Conservation (phyloP, 2,888 invertebrate genomes). For the Eudasyphora cyanicolor region DNA sequence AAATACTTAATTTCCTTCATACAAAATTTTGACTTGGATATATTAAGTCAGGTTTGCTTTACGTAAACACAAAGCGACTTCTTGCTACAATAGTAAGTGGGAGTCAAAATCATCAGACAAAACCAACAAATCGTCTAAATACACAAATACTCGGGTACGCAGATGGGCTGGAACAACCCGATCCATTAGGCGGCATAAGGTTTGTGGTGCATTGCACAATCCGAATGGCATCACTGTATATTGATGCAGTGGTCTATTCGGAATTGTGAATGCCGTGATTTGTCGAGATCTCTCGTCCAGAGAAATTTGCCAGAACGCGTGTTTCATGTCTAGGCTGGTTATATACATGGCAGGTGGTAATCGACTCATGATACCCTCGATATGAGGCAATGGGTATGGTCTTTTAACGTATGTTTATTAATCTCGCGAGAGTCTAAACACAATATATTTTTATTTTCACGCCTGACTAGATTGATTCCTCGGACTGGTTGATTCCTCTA, state of each 20-base stretch:
- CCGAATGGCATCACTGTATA: slow-evolving; percentile 41
- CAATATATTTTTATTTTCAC: slow-evolving; percentile 26
- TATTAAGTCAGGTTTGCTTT: slow-evolving; percentile 50
- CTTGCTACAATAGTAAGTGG: too few species aligned
- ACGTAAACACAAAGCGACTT: too few species aligned
- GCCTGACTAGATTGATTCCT: slow-evolving; percentile 30
- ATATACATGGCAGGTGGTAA: slow-evolving; percentile 19
- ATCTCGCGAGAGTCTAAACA: slow-evolving; percentile 29
- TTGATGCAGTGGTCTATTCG: background rate
- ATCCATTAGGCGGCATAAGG: slow-evolving; percentile 30
- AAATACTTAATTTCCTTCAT: slow-evolving; percentile 50
- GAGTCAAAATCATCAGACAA: slow-evolving; percentile 47
- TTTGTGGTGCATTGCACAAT: slow-evolving; percentile 16
- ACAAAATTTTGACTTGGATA: slow-evolving; percentile 52
- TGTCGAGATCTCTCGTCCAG: slow-evolving; percentile 2
- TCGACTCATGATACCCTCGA: slow-evolving; percentile 20
- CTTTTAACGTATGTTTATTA: slow-evolving; percentile 18
- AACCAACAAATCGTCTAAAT: slow-evolving; percentile 56
- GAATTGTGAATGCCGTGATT: background rate
- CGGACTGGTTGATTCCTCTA: slow-evolving; percentile 65
- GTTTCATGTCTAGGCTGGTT: background rate
- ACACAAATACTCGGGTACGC: slow-evolving; percentile 42
- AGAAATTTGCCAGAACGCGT: slow-evolving; percentile 31
- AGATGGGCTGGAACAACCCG: slow-evolving; percentile 42
- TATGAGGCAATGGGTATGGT: slow-evolving; percentile 32